These are phyloP conservation scores for Argentina silus DNA, from an alignment of 2,797 vertebrate species.

Conservation along the genomic window DNA sequence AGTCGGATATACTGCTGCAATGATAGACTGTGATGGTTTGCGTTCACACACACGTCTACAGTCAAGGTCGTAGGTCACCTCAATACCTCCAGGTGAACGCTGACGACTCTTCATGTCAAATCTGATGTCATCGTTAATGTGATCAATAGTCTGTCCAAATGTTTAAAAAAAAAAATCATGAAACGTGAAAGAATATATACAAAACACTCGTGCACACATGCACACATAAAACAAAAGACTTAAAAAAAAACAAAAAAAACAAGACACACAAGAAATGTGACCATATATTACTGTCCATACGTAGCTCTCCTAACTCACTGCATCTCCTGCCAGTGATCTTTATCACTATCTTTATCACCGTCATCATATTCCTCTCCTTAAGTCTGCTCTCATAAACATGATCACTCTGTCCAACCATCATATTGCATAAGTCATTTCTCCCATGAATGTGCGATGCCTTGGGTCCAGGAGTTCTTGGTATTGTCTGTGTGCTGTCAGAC, in stretches of 20 bases:
- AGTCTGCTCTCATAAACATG: neutral
- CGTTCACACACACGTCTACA: too few species aligned
- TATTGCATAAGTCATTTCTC: constrained; percentile 5
- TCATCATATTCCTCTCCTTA: neutral
- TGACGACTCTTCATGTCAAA: neutral
- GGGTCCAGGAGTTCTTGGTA: constrained; percentile 10
- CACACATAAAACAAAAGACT: constrained; percentile 3
- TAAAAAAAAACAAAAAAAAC: constrained; percentile 1
- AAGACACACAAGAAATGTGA: constrained; percentile 15
- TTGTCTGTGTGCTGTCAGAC: constrained; percentile 5
- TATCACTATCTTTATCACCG: neutral
- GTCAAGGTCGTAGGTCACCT: too few species aligned
- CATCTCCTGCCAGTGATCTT: neutral
- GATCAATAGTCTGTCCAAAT: neutral
- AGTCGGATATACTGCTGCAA: too few species aligned
- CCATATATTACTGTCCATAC: constrained; percentile 4
- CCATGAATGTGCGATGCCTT: constrained; percentile 30
- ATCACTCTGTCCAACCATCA: neutral
- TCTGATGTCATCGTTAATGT: neutral
- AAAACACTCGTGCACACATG: neutral
- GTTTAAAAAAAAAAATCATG: neutral
- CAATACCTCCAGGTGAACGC: neutral
- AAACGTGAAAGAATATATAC: constrained; percentile 6
- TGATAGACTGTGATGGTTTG: too few species aligned
- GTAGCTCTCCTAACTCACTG: neutral